Evolutionary conservation across 2,888 invertebrate genomes (phyloP), one percentile per base, ranked within the genome.

Genomic region (Mylabris sibirica): DNA sequence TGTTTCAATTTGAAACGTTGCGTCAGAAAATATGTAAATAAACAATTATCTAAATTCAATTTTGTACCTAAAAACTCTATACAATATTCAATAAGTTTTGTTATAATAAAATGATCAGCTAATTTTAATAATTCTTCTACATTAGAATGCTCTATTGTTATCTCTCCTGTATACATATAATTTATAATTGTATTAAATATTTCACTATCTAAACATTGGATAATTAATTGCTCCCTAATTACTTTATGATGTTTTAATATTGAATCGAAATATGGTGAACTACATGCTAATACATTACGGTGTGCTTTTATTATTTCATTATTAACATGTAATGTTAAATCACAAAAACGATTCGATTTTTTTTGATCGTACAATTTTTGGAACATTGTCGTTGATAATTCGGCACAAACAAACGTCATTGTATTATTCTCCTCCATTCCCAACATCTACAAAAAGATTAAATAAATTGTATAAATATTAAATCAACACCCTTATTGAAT

Each of bases 111-210:
- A 80, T 89, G 89, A 81, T 90, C 89, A 14, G 91, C 88, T 65
- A 91, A 82, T 73, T 88, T 85, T 59, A 91, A 82, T 61, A 91
- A 80, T 81, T 90, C 90, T 64, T 87, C 86, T 35, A 91, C 89
- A 80, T 88, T 90, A 35, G 86, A 85, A 75, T 88, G 87, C 76
- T 89, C 87, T 65, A 91, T 88, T 11, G 87, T 87, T 67, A 86
- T 87, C 74, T 85, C 86, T 6, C 91, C 91, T 38, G 90, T 89
- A 81, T 91, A 91, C 87, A 91, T 89, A 79, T 89, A 91, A 79
- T 89, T 88, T 26, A 92, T 81, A 63, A 91, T 84, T 44, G 85
- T 84, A 74, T 85, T 84, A 81, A 91, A 91, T 64, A 88, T 87
- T 69, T 87, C 88, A 68, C 87, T 87, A 80, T 89, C 87, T 75